Conservation (phyloP, 2,888 invertebrate species). For the Toxonevra muliebris region DNA sequence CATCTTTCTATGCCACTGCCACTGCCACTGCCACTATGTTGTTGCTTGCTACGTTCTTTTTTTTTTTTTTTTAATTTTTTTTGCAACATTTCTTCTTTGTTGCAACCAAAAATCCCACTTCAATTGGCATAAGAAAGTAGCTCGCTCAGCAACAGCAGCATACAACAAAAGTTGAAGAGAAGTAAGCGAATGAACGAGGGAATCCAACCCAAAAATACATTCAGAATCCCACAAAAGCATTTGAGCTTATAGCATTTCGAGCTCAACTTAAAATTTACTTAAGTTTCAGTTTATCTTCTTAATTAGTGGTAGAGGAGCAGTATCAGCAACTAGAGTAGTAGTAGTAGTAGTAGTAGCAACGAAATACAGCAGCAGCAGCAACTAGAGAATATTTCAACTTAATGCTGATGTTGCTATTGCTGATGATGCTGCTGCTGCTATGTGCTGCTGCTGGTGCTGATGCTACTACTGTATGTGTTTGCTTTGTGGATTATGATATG, state of each 20-base stretch:
- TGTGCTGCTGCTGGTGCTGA: neutral
- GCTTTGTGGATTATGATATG: constrained; percentile 29
- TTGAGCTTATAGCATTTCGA: neutral
- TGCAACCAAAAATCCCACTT: constrained; percentile 1
- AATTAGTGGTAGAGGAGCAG: constrained; percentile 38
- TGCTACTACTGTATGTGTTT: constrained; percentile 14
- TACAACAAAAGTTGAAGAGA: neutral
- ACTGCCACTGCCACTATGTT: no score
- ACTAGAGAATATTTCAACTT: neutral
- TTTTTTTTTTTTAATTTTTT: neutral
- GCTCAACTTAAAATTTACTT: constrained; percentile 38
- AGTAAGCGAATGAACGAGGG: neutral
- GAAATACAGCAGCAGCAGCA: no score
- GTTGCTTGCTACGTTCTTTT: no score
- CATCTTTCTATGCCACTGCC: no score
- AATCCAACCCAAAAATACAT: no score
- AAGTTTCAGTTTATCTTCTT: constrained; percentile 45
- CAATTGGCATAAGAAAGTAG: constrained; percentile 28
- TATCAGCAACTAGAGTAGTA: neutral
- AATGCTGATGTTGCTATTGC: constrained; percentile 1
- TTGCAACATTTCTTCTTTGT: constrained; percentile 12
- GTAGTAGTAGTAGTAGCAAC: no score
- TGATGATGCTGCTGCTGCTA: neutral
- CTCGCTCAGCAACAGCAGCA: neutral
- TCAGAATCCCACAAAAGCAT: no score